Base-by-base conservation (phyloP, 2,113 vertebrate genomes). In the Myrmecobius fasciatus region DNA sequence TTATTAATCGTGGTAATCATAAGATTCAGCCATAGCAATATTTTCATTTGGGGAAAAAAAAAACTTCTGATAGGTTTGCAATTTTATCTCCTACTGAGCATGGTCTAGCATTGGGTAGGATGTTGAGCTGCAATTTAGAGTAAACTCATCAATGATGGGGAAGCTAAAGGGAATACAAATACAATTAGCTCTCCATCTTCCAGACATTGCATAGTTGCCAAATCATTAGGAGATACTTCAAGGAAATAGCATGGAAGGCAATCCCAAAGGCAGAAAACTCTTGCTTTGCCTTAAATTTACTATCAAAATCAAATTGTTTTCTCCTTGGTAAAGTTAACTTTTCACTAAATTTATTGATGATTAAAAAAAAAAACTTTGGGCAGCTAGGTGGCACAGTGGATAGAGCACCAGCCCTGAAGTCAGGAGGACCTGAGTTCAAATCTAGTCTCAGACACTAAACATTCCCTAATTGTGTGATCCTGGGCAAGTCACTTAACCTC, bases 221-320 rank as follows among this genome's bases (percentile, higher is more conserved):
- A 56, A 52, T 89, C 56, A 53, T 56, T 49, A 53, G 95, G 36
- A 93, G 90, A 24, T 20, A 8, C 48, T 90, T 36, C 51, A 26
- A 60, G 88, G 92, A 60, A 48, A 46, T 0, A 25, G 0, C 11
- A 1, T 52, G 36, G 89, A 14, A 94, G 56, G 52, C 8, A 0
- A 20, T 91, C 91, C 67, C 48, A 10, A 88, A 36, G 1, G 89
- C 93, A 89, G 36, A 36, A 67, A 47, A 56, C 75, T 51, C 49
- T 53, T 17, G 67, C 67, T 9, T 2, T 22, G 51, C 28, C 36
- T 54, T 95, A 75, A 91, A 93, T 94, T 89, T 92, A 92, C 43
- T 91, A 47, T 53, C 9, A 67, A 67, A 60, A 60, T 75, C 2
- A 0, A n/a, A 24, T 43, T 31, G 11, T 54, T 53, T 92, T 75